Percentiles rank a stretch among this genome's conserved stretches.
These are phyloP conservation scores for Tauraco hartlaubi DNA, from an alignment of 2,797 vertebrate species.

Conservation along the genomic window DNA sequence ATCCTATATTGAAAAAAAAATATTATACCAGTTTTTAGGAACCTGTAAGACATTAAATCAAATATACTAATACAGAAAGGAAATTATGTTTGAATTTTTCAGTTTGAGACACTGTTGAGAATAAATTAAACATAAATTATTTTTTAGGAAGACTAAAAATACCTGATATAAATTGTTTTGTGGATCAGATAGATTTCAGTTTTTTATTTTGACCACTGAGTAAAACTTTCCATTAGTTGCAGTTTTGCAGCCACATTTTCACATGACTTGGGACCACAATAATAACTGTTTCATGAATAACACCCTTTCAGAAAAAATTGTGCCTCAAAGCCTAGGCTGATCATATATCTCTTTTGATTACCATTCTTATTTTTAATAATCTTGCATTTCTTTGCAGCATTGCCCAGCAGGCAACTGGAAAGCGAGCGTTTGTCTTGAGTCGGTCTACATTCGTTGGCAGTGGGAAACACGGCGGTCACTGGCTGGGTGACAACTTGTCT, in stretches of 20 bases:
- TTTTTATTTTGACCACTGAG: background rate
- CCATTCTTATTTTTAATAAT: background rate
- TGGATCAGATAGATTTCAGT: background rate
- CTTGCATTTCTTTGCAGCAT: slow-evolving; percentile 9
- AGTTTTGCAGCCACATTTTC: background rate
- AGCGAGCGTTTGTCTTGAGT: slow-evolving; percentile 43
- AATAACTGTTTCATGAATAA: background rate
- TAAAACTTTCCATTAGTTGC: background rate
- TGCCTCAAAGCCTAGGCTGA: background rate
- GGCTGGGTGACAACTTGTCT: slow-evolving; percentile 65
- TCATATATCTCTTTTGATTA: background rate
- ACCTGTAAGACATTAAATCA: background rate
- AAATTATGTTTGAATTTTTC: background rate
- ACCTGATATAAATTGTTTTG: background rate
- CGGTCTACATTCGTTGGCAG: slow-evolving; percentile 51
- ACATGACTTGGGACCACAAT: accelerated
- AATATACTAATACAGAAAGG: background rate
- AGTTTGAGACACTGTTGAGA: background rate
- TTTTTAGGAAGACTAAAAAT: background rate
- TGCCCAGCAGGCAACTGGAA: slow-evolving; percentile 53
- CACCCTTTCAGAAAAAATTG: background rate
- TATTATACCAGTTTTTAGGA: background rate
- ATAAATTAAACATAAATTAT: background rate
- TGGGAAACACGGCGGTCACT: slow-evolving; percentile 54
- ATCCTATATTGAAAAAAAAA: background rate